Evolutionary conservation across 2,888 invertebrate species (phyloP).

Genomic region (Thecocarcelia acutangulata): DNA sequence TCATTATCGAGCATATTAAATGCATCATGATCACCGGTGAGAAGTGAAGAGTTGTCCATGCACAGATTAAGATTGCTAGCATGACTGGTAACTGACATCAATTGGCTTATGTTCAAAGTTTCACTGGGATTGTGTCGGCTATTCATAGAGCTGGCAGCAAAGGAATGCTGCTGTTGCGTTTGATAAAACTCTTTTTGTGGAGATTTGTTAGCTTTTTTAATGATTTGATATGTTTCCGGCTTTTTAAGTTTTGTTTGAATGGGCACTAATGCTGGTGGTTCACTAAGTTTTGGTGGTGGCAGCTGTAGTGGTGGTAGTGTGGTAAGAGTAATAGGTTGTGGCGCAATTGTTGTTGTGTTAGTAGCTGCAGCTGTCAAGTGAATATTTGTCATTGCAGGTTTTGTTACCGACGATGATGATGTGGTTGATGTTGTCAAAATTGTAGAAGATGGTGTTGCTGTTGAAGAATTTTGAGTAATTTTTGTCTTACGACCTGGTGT

Average conservation of each 20-base stretch:
- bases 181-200: slow-evolving; percentile 42
- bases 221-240: slow-evolving; percentile 45
- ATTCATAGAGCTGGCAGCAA: slow-evolving; percentile 2
- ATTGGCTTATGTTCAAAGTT: slow-evolving; percentile 42
- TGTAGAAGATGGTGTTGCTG: slow-evolving; percentile 19
- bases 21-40: slow-evolving; percentile 65
- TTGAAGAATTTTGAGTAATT: slow-evolving; percentile 61
- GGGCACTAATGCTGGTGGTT: slow-evolving; percentile 75
- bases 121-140: slow-evolving; percentile 49
- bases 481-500: slow-evolving; percentile 78
- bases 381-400: slow-evolving; percentile 12
- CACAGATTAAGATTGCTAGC: slow-evolving; percentile 55
- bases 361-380: slow-evolving; percentile 16
- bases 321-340: slow-evolving; percentile 40
- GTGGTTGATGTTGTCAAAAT: slow-evolving; percentile 69
- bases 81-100: slow-evolving; percentile 53
- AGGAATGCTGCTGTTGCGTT: slow-evolving; percentile 20
- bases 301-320: slow-evolving; percentile 17
- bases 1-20: slow-evolving; percentile 69
- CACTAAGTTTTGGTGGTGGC: slow-evolving; percentile 68
- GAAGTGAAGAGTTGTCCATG: slow-evolving; percentile 61
- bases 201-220: slow-evolving; percentile 30
- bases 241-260: slow-evolving; percentile 69
- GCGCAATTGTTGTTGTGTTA: slow-evolving; percentile 5
- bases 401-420: slow-evolving; percentile 43